phyloP scores from a whole-genome alignment of 2,113 vertebrate species.

The Hippopotamus amphibius region DNA sequence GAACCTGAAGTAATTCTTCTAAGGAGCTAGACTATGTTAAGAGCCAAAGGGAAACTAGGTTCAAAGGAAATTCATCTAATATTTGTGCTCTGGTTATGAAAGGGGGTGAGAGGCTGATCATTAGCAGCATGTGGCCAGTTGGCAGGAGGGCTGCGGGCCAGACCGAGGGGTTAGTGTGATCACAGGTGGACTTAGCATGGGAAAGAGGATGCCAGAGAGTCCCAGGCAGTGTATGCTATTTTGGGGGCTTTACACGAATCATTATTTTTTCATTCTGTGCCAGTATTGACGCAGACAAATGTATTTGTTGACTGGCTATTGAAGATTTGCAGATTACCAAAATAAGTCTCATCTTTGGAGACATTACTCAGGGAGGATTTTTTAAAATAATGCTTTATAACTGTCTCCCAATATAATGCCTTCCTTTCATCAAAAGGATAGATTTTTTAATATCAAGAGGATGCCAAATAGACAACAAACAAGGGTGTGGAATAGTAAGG shows the following conservation, averaged over 20 bases:
- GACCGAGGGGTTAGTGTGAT: conserved; percentile 53
- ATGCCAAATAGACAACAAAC: neutral
- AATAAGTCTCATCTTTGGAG: neutral
- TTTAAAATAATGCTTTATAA: neutral
- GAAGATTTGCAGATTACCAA: neutral
- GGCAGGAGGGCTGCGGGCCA: conserved; percentile 73
- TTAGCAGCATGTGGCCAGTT: conserved; percentile 68
- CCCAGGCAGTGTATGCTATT: conserved; percentile 65
- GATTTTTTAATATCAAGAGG: neutral
- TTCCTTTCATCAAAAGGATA: neutral
- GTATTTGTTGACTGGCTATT: neutral
- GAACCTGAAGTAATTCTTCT: conserved; percentile 57
- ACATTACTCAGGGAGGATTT: neutral
- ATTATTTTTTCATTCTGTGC: conserved; percentile 68
- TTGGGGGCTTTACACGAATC: conserved; percentile 61
- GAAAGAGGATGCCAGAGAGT: conserved; percentile 54
- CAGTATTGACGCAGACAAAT: conserved; percentile 42
- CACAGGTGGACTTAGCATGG: conserved; percentile 66
- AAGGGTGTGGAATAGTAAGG: neutral
- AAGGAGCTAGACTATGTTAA: conserved; percentile 34
- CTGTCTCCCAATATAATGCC: neutral
- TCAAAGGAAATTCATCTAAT: conserved; percentile 84
- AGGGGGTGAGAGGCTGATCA: conserved; percentile 41
- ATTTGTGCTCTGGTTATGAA: conserved; percentile 66
- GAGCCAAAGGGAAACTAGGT: conserved; percentile 72